A percentile compares a stretch with the other conserved stretches of the same genome.
These are phyloP conservation scores for Eilema depressum DNA, from an alignment of 2,888 invertebrate species.

Conservation along the genomic window DNA sequence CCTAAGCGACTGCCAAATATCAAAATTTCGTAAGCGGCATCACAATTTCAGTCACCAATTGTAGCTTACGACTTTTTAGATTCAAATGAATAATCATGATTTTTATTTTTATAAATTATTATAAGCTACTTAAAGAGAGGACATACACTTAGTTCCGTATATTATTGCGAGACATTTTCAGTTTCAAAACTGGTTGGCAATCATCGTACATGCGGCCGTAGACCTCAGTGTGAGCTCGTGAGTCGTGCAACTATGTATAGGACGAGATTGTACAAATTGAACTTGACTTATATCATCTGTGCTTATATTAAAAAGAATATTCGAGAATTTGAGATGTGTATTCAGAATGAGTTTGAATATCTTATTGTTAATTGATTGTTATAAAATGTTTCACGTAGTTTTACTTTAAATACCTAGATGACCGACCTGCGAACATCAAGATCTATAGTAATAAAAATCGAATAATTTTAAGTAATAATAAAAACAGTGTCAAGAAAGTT, in stretches of 20 bases:
- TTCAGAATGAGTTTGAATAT: background rate
- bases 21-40: background rate
- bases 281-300: slow-evolving; percentile 10
- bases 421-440: background rate
- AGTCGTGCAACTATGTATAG: slow-evolving; percentile 62
- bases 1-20: background rate
- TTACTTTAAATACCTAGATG: background rate
- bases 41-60: background rate
- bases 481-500: too few species aligned
- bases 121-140: slow-evolving; percentile 3
- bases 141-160: background rate
- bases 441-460: too few species aligned
- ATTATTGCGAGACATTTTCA: background rate
- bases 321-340: background rate
- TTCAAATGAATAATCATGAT: background rate
- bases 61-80: background rate
- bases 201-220: slow-evolving; percentile 30
- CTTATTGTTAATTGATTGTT: background rate
- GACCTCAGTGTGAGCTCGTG: slow-evolving; percentile 62
- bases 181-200: slow-evolving; percentile 17
- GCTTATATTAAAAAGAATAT: slow-evolving; percentile 2
- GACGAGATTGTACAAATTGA: slow-evolving; percentile 2
- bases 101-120: background rate
- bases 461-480: too few species aligned
- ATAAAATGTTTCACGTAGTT: background rate